Evolutionary conservation across 2,797 vertebrate species (phyloP).

Genomic region (Bradypodion ventrale): DNA sequence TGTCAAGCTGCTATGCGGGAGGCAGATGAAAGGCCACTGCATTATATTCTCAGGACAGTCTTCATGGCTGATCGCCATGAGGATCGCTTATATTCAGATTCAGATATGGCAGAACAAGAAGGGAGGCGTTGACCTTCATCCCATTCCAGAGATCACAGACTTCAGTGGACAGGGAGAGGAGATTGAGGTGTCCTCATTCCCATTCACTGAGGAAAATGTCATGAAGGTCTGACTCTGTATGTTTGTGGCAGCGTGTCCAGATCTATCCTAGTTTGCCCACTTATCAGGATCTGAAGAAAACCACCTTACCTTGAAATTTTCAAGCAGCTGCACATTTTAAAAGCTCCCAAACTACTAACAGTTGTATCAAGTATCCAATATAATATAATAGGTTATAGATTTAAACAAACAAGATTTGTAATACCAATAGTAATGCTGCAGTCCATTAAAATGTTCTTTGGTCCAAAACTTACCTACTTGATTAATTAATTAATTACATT

Average conservation of each 20-base stretch:
- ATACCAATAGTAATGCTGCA: background rate
- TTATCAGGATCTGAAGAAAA: background rate
- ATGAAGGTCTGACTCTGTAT: background rate
- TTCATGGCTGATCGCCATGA: too few species aligned
- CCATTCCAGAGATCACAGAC: background rate
- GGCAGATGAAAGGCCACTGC: too few species aligned
- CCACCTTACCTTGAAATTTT: background rate
- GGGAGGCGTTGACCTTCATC: background rate
- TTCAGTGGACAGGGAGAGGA: background rate
- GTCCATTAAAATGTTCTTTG: background rate
- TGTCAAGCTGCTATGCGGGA: too few species aligned
- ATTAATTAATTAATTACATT: too few species aligned
- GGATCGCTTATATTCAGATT: too few species aligned
- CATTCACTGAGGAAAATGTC: background rate
- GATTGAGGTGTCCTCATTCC: background rate
- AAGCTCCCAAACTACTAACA: background rate
- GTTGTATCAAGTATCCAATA: background rate
- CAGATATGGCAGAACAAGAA: too few species aligned
- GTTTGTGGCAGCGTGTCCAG: background rate
- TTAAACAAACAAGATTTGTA: background rate
- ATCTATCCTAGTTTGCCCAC: background rate
- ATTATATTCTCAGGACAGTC: too few species aligned
- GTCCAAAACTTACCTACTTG: background rate
- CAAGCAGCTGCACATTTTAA: background rate
- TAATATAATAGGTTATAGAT: background rate